phyloP scores from a whole-genome alignment of 2,797 vertebrate species.

The Potorous gilbertii region DNA sequence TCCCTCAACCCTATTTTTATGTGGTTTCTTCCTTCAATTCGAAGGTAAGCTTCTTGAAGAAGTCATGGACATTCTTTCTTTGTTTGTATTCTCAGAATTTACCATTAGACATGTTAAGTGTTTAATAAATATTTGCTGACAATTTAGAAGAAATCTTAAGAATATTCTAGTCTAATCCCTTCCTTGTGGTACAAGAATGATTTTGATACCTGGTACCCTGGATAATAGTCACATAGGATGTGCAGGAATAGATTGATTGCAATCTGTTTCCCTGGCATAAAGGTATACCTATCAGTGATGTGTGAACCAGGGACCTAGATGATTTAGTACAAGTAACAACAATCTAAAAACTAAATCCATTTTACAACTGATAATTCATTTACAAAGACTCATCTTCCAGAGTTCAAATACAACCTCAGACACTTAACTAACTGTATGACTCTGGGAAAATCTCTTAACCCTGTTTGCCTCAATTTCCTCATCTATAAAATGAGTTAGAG shows the following conservation, averaged over 20 bases:
- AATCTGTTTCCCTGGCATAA: neutral
- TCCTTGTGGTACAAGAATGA: neutral
- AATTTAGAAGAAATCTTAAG: neutral
- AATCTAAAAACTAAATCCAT: neutral
- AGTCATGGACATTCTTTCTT: neutral
- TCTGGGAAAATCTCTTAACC: neutral
- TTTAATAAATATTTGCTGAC: neutral
- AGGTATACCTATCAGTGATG: neutral
- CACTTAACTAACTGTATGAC: conserved; percentile 17
- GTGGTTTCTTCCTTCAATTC: neutral
- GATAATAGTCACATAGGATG: neutral
- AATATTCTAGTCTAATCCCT: neutral
- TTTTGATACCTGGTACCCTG: neutral
- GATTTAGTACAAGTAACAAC: neutral
- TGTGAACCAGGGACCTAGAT: neutral
- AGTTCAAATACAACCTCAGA: neutral
- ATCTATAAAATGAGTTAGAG: neutral
- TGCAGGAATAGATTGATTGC: neutral
- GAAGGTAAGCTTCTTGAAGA: neutral
- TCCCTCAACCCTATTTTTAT: neutral
- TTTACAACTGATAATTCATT: neutral
- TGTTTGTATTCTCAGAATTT: neutral
- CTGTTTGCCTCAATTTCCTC: neutral
- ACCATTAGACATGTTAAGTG: neutral
- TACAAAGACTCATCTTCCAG: neutral